Base-by-base conservation (phyloP, 1,140 invertebrate genomes). In the Sitobion miscanthi region DNA sequence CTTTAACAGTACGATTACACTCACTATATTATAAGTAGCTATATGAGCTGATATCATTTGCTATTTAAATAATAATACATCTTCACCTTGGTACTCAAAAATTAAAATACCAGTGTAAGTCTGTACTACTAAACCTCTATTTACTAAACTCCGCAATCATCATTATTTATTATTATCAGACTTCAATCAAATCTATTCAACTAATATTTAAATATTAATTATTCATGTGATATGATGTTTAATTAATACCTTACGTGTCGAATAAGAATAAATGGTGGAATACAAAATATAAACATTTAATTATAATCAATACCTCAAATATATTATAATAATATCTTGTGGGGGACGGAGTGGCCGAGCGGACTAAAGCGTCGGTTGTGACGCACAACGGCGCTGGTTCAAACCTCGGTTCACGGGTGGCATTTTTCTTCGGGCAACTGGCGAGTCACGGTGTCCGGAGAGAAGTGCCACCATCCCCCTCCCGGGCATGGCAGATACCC, bases 61-160 rank as follows among this genome's bases (percentile, higher is more conserved):
- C 14, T 77, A n/a, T 77, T 77, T 77, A 77, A 77, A 77, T 77
- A 77, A 35, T 77, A n/a, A 77, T 77, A 77, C n/a, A n/a, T 77
- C 30, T 77, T 77, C 62, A 35, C 30, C 30, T 69, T 4, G 30
- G 14, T n/a, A n/a, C 30, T 77, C 14, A 77, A n/a, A n/a, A n/a
- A 8, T n/a, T 77, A 69, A n/a, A 69, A 69, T n/a, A 69, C 30
- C 14, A 14, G 0, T 17, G 11, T n/a, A 5, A n/a, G 30, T 42
- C 42, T 42, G 42, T 69, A n/a, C 30, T n/a, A 17, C 62, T n/a
- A 69, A n/a, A 69, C 4, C 25, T 11, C 25, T 30, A 3, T 62
- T 30, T 11, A 62, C 9, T 62, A 30, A 30, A 17, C 62, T 77
- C 5, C 14, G 4, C 20, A 17, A 17, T n/a, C 30, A 30, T 77